Evolutionary conservation across 2,888 invertebrate species (phyloP).

Genomic region (Pycnomerus fuliginosus): DNA sequence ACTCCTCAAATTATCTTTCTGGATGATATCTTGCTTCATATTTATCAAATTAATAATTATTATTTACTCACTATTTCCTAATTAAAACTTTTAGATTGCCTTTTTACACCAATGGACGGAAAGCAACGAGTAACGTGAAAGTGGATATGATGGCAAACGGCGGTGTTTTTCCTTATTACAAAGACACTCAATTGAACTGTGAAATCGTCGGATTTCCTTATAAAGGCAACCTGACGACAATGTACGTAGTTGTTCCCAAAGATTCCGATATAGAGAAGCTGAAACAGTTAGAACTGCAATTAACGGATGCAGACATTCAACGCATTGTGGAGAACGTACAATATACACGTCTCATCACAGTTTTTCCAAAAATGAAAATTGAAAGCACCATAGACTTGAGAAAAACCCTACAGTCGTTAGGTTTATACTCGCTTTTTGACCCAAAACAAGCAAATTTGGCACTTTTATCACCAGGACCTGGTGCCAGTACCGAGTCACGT

Average conservation of each 20-base stretch:
- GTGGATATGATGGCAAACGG: conserved; percentile 70
- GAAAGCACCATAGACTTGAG: conserved; percentile 60
- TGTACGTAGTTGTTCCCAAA: conserved; percentile 68
- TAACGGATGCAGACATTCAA: conserved; percentile 57
- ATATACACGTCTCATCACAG: conserved; percentile 56
- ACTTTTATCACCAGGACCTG: conserved; percentile 57
- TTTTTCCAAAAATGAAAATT: conserved; percentile 73
- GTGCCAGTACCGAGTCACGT: too few species aligned
- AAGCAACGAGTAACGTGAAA: conserved; percentile 45
- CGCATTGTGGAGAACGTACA: conserved; percentile 54
- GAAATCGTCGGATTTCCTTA: conserved; percentile 72
- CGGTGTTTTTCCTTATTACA: conserved; percentile 60
- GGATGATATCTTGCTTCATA: too few species aligned
- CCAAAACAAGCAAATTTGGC: conserved; percentile 66
- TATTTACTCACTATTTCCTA: background rate
- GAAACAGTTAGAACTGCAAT: conserved; percentile 52
- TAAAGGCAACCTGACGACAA: conserved; percentile 62
- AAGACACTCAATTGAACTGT: conserved; percentile 55
- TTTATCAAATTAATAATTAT: background rate
- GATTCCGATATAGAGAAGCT: conserved; percentile 54
- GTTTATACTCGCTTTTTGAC: conserved; percentile 64
- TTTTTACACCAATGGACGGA: conserved; percentile 58
- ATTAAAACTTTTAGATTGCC: conserved; percentile 57
- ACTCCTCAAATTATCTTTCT: too few species aligned
- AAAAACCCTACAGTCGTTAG: conserved; percentile 58